Evolutionary conservation across 92 coral and sea anemone species (phyloP).

Genomic region (Pocillopora grandis): DNA sequence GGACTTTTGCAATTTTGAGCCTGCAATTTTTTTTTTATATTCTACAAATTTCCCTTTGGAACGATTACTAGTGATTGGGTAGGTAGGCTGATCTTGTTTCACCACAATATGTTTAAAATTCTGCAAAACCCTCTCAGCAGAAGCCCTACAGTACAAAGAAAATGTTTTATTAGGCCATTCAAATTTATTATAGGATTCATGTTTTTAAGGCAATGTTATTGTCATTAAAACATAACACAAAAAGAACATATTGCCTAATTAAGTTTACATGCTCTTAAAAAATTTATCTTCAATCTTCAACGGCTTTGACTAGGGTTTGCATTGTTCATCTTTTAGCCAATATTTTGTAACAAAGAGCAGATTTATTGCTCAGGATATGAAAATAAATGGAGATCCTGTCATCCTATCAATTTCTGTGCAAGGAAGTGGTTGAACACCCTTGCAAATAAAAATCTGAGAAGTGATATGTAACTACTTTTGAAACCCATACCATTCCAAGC

Average conservation of each 20-base stretch:
- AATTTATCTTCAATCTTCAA: constrained; percentile 10
- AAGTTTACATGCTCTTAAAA: constrained; percentile 7
- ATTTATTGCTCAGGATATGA: constrained; percentile 15
- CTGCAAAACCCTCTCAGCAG: constrained; percentile 20
- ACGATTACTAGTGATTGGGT: constrained; percentile 45
- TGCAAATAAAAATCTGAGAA: neutral
- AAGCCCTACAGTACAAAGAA: too few species aligned
- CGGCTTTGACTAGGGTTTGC: constrained; percentile 7
- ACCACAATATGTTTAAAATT: constrained; percentile 12
- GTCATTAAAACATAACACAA: neutral
- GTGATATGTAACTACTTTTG: neutral
- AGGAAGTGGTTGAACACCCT: neutral
- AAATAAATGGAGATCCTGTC: neutral
- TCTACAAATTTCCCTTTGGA: constrained; percentile 44
- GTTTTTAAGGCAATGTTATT: too few species aligned
- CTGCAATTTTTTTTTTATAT: constrained; percentile 24
- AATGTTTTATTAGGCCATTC: too few species aligned
- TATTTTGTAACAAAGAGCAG: neutral
- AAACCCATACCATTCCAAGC: constrained; percentile 7
- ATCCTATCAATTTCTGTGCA: constrained; percentile 1
- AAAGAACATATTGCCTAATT: neutral
- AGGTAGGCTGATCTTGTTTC: constrained; percentile 20
- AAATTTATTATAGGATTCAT: too few species aligned
- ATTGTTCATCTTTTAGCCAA: neutral
- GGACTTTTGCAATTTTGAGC: constrained; percentile 16